A percentile compares a stretch with the other conserved stretches of the same genome.
Evolutionary conservation across 1,140 invertebrate genomes (phyloP).

Genomic region (Planococcus citri): DNA sequence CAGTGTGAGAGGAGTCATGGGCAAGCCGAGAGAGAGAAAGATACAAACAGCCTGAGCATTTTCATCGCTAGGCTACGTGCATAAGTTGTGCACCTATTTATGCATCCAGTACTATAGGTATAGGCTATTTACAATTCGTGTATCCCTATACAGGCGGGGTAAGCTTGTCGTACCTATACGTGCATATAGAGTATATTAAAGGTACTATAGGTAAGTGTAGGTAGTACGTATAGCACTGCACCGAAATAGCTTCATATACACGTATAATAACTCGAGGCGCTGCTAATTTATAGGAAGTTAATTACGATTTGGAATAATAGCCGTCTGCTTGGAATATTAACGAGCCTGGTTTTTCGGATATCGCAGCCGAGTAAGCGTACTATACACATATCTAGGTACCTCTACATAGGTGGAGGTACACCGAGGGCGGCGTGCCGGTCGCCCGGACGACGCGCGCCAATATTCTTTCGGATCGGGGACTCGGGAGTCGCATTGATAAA

Average conservation of each 20-base stretch:
- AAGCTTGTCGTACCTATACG: too few relatives aligned
- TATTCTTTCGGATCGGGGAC: background rate
- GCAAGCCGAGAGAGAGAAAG: too few relatives aligned
- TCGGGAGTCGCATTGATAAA: too few relatives aligned
- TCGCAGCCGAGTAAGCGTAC: background rate
- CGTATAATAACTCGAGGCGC: constrained; percentile 1
- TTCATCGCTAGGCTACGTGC: too few relatives aligned
- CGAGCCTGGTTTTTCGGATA: background rate
- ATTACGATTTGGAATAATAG: constrained; percentile 17
- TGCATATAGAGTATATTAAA: background rate
- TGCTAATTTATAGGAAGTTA: constrained; percentile 14
- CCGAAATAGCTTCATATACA: background rate
- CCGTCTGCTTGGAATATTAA: constrained; percentile 15
- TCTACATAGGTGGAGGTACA: background rate
- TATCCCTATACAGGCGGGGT: too few relatives aligned
- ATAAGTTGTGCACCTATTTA: too few relatives aligned
- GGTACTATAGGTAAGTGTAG: too few relatives aligned
- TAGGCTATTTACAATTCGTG: too few relatives aligned
- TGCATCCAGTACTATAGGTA: too few relatives aligned
- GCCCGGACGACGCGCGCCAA: too few relatives aligned
- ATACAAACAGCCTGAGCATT: too few relatives aligned
- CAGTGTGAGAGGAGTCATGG: too few relatives aligned
- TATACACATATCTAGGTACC: background rate
- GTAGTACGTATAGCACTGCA: background rate
- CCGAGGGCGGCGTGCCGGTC: background rate